Conservation (phyloP, 2,113 vertebrate species). For the Platysternon megacephalum region DNA sequence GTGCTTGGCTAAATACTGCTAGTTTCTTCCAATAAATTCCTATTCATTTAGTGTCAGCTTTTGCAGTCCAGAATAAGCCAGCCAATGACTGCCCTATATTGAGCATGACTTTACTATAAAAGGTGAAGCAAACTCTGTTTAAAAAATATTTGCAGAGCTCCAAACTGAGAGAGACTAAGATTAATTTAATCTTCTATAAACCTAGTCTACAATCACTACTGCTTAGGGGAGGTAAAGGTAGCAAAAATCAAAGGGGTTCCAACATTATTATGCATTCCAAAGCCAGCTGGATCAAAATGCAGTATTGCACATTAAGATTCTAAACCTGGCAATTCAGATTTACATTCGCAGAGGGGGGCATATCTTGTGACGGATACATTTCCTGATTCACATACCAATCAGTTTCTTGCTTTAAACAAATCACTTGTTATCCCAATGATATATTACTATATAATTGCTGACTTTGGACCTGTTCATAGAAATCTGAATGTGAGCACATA, state of each 20-base stretch:
- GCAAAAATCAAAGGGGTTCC: neutral
- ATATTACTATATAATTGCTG: neutral
- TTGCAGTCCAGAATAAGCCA: constrained; percentile 50
- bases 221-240: neutral
- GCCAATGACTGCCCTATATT: neutral
- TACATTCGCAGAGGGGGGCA: neutral
- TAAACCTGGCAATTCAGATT: constrained; percentile 31
- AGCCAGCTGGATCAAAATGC: constrained; percentile 41
- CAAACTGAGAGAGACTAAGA: constrained; percentile 25
- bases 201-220: neutral
- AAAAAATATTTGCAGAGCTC: constrained; percentile 38
- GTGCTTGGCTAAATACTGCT: constrained; percentile 7
- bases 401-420: constrained; percentile 64
- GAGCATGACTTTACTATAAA: constrained; percentile 48
- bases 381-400: constrained; percentile 50
- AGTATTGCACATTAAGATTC: neutral
- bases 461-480: constrained; percentile 30
- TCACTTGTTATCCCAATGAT: constrained; percentile 44
- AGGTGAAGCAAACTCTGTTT: constrained; percentile 38
- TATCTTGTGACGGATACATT: constrained; percentile 49
- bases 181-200: constrained; percentile 2
- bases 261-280: neutral
- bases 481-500: constrained; percentile 4
- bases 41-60: constrained; percentile 20
- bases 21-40: constrained; percentile 31